Evolutionary conservation across 1,140 invertebrate genomes (phyloP).

Genomic region (Diabrotica undecimpunctata): DNA sequence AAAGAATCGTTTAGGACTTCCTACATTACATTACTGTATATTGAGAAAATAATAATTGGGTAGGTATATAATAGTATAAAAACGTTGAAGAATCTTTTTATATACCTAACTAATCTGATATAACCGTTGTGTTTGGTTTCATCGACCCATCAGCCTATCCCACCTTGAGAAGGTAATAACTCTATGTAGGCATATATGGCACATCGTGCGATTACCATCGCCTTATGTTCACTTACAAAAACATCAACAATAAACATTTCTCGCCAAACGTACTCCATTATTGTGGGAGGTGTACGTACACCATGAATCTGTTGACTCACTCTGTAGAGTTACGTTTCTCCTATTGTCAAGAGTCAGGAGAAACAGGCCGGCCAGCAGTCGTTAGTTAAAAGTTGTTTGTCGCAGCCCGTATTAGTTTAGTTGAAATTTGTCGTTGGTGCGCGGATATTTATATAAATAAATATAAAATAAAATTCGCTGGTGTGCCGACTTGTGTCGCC

Average conservation of each 20-base stretch:
- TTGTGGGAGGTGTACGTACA: not conserved
- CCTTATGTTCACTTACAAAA: not conserved
- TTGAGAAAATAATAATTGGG: too few species aligned
- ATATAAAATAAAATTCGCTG: not conserved
- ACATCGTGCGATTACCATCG: too few species aligned
- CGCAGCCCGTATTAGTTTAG: not conserved
- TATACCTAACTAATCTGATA: too few species aligned
- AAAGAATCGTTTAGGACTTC: too few species aligned
- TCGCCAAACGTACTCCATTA: not conserved
- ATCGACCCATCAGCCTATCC: too few species aligned
- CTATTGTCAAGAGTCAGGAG: not conserved
- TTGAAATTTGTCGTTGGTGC: not conserved
- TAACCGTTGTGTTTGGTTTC: too few species aligned
- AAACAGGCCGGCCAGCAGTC: not conserved
- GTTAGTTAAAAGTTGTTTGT: slow-evolving; percentile 1
- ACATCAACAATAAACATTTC: slow-evolving; percentile 3
- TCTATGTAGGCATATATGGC: too few species aligned
- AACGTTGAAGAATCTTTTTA: too few species aligned
- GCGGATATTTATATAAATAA: not conserved
- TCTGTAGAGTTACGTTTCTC: not conserved
- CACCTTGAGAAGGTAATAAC: too few species aligned
- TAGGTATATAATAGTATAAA: too few species aligned
- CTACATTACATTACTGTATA: too few species aligned
- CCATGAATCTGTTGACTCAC: slow-evolving; percentile 1
- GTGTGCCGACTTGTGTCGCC: not conserved